Percentiles rank a stretch among this genome's conserved stretches.
These are phyloP conservation scores for Meloe dianella DNA, from an alignment of 2,888 invertebrate genomes.

Conservation along the genomic window DNA sequence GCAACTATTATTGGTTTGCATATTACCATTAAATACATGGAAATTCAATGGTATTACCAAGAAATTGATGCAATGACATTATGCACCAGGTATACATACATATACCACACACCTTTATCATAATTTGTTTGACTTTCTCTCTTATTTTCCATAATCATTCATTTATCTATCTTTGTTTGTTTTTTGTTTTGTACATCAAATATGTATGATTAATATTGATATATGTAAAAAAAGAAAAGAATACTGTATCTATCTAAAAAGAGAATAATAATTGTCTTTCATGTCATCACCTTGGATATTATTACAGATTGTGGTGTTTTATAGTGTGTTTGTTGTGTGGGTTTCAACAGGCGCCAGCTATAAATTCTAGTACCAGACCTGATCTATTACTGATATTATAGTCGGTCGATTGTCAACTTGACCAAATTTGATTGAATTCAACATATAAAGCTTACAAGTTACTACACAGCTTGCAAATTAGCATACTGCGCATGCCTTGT, in stretches of 20 bases:
- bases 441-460: too few species aligned
- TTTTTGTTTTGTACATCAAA: too few species aligned
- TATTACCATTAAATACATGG: neutral
- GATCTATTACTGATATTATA: neutral
- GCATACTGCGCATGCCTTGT: too few species aligned
- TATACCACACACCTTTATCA: neutral
- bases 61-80: neutral
- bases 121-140: neutral
- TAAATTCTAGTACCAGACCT: neutral
- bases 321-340: neutral
- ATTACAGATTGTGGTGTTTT: neutral
- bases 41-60: neutral
- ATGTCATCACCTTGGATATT: neutral
- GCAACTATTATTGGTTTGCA: too few species aligned
- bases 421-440: neutral
- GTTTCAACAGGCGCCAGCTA: slow-evolving; percentile 2
- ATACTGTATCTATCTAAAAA: too few species aligned
- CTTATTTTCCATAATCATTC: too few species aligned
- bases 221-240: too few species aligned
- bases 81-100: neutral
- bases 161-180: too few species aligned
- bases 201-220: too few species aligned
- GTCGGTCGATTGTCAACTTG: neutral
- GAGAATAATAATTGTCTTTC: neutral
- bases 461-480: too few species aligned